These are phyloP conservation scores for Mimumesa dahlbomi DNA, from an alignment of 2,888 invertebrate genomes.

Conservation along the genomic window DNA sequence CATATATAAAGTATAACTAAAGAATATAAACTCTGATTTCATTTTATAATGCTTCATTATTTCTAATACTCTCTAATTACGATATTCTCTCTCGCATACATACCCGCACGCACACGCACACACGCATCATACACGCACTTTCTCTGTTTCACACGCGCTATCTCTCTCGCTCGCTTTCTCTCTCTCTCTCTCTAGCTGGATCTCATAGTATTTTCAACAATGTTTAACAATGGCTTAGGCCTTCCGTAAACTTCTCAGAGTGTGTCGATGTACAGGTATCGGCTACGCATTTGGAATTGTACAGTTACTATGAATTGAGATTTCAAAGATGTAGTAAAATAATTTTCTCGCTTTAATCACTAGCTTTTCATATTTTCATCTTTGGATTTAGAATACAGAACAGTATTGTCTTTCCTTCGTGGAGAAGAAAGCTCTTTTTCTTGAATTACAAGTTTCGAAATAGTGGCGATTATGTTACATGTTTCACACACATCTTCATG, in stretches of 20 bases:
- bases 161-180: conserved; percentile 12
- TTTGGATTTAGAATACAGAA: conserved; percentile 50
- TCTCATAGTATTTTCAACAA: conserved; percentile 74
- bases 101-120: conserved; percentile 49
- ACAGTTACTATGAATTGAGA: conserved; percentile 39
- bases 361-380: conserved; percentile 35
- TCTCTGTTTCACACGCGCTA: conserved; percentile 58
- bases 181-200: conserved; percentile 49
- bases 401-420: conserved; percentile 58
- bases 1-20: conserved; percentile 76
- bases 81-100: conserved; percentile 64
- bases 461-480: conserved; percentile 28
- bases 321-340: conserved; percentile 57
- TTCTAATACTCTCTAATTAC: conserved; percentile 75
- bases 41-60: conserved; percentile 74
- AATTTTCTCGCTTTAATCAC: conserved; percentile 40
- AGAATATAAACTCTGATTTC: conserved; percentile 77
- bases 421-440: conserved; percentile 43
- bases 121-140: conserved; percentile 36
- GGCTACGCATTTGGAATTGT: conserved; percentile 56
- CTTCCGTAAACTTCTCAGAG: conserved; percentile 67
- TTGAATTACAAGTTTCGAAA: conserved; percentile 34
- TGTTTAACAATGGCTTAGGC: conserved; percentile 78
- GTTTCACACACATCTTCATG: conserved; percentile 19
- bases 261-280: conserved; percentile 71